phyloP scores from a whole-genome alignment of 2,888 invertebrate genomes.

The Coenonympha arcania region DNA sequence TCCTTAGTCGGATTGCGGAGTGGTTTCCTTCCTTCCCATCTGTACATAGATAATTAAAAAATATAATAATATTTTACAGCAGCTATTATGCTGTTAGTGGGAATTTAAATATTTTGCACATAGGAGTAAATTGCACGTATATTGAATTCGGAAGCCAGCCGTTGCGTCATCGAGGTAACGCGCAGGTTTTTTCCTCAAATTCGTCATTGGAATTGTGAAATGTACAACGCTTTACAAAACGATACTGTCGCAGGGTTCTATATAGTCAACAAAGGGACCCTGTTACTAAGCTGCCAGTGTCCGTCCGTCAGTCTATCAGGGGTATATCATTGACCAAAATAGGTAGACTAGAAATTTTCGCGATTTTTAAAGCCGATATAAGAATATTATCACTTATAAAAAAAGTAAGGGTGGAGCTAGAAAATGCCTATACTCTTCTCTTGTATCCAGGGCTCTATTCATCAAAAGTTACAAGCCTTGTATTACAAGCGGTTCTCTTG shows the following conservation, averaged over 20 bases:
- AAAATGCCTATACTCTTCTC: no score
- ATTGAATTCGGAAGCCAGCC: conserved; percentile 5
- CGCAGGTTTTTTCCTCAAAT: conserved; percentile 4
- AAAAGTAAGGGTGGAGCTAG: no score
- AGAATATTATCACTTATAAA: no score
- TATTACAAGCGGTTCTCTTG: no score
- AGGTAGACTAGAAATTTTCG: no score
- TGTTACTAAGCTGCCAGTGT: no score
- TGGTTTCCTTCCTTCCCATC: conserved; percentile 63
- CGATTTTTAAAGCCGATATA: no score
- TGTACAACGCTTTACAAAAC: not conserved
- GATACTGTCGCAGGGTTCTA: not conserved
- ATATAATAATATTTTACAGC: conserved; percentile 6
- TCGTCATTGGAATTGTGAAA: conserved; percentile 3
- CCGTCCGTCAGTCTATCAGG: no score
- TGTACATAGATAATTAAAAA: conserved; percentile 20
- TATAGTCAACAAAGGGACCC: no score
- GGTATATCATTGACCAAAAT: no score
- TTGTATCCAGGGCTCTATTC: no score
- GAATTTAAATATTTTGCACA: conserved; percentile 3
- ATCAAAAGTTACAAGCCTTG: no score
- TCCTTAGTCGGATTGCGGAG: conserved; percentile 38
- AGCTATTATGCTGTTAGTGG: not conserved
- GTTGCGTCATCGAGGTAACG: not conserved
- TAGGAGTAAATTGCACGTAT: conserved; percentile 1